Evolutionary conservation across 2,888 invertebrate species (phyloP).

Genomic region (Lasius platythorax): DNA sequence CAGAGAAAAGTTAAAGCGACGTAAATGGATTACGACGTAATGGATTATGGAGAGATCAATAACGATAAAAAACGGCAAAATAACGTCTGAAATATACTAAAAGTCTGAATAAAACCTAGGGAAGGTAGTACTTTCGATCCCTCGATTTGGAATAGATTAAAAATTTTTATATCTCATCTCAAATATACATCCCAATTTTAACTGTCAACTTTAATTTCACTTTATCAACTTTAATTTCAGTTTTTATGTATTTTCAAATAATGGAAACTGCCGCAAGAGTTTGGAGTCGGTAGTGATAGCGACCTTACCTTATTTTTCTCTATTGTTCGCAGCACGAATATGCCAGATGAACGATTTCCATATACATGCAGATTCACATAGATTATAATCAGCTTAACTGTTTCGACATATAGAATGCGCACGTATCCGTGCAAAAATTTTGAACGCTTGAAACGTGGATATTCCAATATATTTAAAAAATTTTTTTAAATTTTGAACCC

Average conservation of each 20-base stretch:
- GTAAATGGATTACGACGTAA: not conserved
- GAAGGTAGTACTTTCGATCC: not conserved
- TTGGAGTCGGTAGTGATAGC: slow-evolving; percentile 7
- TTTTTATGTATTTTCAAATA: slow-evolving; percentile 22
- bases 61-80: not conserved
- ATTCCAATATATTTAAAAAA: not conserved
- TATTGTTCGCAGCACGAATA: slow-evolving; percentile 15
- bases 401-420: slow-evolving; percentile 4
- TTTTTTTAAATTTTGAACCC: not conserved
- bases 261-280: not conserved
- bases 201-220: not conserved
- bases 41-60: not conserved
- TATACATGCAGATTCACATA: slow-evolving; percentile 15
- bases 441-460: not conserved
- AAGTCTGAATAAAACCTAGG: not conserved
- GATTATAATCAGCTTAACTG: slow-evolving; percentile 35
- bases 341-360: slow-evolving; percentile 22
- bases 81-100: not conserved
- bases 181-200: not conserved
- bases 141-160: not conserved
- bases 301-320: slow-evolving; percentile 1
- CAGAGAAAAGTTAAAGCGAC: not conserved
- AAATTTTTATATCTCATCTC: not conserved
- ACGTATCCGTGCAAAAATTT: not conserved
- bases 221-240: not conserved